Conservation (phyloP, 2,113 vertebrate genomes). For the Terrapene triunguis region DNA sequence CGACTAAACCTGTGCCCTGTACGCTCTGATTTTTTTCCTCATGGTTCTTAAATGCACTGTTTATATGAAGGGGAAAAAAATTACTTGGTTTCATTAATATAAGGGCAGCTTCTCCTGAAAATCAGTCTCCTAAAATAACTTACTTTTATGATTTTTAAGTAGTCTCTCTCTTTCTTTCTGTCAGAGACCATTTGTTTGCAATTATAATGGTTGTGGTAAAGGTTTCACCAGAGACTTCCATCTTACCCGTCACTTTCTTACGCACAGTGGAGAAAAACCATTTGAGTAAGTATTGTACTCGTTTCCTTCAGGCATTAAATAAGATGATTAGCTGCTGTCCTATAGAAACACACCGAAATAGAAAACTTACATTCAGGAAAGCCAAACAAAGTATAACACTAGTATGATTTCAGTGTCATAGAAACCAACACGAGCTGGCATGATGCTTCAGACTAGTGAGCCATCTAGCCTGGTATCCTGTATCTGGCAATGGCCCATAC, state of each 20-base stretch:
- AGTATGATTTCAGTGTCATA: accelerated
- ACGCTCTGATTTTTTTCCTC: neutral
- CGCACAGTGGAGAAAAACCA: constrained; percentile 88
- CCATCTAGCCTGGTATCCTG: neutral
- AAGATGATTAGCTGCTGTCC: accelerated
- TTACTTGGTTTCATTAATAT: neutral
- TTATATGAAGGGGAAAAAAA: neutral
- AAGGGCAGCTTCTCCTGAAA: neutral
- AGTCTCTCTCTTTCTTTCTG: neutral
- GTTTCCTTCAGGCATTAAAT: neutral
- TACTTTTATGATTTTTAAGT: neutral
- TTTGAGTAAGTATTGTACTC: constrained; percentile 81
- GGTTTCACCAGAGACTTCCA: constrained; percentile 87
- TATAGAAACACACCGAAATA: accelerated
- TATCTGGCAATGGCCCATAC: accelerated
- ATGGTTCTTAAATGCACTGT: neutral
- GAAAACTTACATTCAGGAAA: accelerated
- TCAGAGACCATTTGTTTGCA: constrained; percentile 91
- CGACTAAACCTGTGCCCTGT: too few species aligned
- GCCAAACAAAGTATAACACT: neutral
- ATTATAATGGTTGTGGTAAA: constrained; percentile 85
- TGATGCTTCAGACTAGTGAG: accelerated
- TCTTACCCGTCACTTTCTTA: constrained; percentile 86
- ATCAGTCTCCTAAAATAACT: neutral
- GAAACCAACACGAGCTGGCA: accelerated